Evolutionary conservation across 1,140 invertebrate genomes (phyloP).

Genomic region (Calephelis nemesis): DNA sequence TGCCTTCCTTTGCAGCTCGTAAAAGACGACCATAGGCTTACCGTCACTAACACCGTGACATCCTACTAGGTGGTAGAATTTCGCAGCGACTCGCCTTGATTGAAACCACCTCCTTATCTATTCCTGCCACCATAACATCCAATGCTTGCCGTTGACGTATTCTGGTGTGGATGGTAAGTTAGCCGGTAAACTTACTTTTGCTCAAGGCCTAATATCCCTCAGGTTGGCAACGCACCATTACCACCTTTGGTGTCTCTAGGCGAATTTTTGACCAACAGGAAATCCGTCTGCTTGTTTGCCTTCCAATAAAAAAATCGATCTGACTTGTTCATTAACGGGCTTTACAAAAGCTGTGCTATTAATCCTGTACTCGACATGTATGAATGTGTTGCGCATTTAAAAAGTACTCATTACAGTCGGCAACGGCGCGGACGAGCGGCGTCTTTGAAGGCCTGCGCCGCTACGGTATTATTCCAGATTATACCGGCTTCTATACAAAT

Average conservation of each 20-base stretch:
- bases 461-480: conserved; percentile 78
- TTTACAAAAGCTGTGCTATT: conserved; percentile 53
- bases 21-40: too few relatives aligned
- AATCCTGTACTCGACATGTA: conserved; percentile 59
- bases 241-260: not conserved
- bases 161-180: too few relatives aligned
- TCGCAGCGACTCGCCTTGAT: too few relatives aligned
- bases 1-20: too few relatives aligned
- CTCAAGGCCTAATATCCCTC: too few relatives aligned
- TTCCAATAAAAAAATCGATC: conserved; percentile 4
- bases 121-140: too few relatives aligned
- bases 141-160: too few relatives aligned
- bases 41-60: too few relatives aligned
- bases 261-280: conserved; percentile 13
- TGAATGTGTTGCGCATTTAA: conserved; percentile 74
- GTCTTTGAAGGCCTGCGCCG: conserved; percentile 75
- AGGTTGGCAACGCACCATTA: too few relatives aligned
- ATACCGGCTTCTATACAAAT: conserved; percentile 77
- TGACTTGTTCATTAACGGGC: conserved; percentile 31
- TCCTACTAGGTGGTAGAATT: too few relatives aligned
- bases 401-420: conserved; percentile 75
- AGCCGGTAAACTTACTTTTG: too few relatives aligned
- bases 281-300: not conserved
- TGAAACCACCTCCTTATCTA: too few relatives aligned
- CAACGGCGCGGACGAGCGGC: conserved; percentile 72